These are phyloP conservation scores for Paracanthobrama guichenoti DNA, from an alignment of 2,113 vertebrate genomes.

Conservation along the genomic window DNA sequence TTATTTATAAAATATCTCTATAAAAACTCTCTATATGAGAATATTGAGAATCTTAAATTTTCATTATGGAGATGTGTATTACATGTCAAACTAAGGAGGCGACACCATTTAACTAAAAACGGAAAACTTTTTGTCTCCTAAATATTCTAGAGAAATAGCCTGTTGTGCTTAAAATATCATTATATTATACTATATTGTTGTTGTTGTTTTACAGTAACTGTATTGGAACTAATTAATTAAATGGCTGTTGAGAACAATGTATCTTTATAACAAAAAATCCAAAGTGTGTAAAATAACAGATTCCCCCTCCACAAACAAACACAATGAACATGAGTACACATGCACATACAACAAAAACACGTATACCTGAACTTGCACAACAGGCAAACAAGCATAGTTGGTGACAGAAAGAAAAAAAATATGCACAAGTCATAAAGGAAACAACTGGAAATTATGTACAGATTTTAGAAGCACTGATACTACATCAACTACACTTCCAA, in stretches of 20 bases:
- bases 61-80: too few species aligned
- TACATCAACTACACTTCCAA: slow-evolving; percentile 3
- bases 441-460: background rate
- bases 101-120: too few species aligned
- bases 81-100: background rate
- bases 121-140: too few species aligned
- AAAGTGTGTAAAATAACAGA: background rate
- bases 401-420: slow-evolving; percentile 2
- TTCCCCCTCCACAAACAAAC: background rate
- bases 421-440: background rate
- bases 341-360: background rate
- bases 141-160: background rate
- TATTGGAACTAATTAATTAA: background rate
- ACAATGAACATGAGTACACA: background rate
- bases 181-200: background rate
- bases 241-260: background rate
- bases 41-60: too few species aligned
- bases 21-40: too few species aligned
- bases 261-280: background rate
- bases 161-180: background rate
- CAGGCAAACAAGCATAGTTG: background rate
- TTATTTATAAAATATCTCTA: background rate
- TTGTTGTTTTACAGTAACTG: too few species aligned
- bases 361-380: background rate
- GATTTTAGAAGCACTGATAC: background rate